phyloP scores from a whole-genome alignment of 2,797 vertebrate species.

The Antennarius maculatus region DNA sequence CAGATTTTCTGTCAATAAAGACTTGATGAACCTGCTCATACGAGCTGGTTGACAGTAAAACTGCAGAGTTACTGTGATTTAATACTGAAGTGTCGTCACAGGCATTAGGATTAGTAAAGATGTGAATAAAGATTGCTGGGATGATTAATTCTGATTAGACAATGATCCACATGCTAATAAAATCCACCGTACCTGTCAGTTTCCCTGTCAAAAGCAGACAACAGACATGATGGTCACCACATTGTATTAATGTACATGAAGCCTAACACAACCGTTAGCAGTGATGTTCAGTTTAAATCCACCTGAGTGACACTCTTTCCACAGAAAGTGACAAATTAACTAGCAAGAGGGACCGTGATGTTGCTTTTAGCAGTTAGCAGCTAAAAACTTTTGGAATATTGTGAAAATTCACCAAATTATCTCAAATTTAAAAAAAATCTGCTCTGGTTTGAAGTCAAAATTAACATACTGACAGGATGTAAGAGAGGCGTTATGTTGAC shows the following conservation, averaged over 20 bases:
- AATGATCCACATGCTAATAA: conserved; percentile 18
- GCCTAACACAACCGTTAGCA: not conserved
- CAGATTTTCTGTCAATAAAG: no score
- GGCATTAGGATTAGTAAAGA: conserved; percentile 39
- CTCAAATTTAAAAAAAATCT: not conserved
- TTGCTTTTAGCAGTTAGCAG: no score
- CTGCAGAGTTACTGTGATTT: not conserved
- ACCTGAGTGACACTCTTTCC: no score
- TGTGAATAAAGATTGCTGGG: conserved; percentile 12
- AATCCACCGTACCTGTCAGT: conserved; percentile 62
- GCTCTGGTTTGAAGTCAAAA: no score
- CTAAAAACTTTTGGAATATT: no score
- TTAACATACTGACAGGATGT: no score
- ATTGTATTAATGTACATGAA: not conserved
- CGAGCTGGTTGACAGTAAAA: not conserved
- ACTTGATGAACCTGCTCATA: no score
- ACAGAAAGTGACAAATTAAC: not conserved
- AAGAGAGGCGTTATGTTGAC: no score
- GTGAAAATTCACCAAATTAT: no score
- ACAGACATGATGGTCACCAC: conserved; percentile 32
- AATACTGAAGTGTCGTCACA: conserved; percentile 8
- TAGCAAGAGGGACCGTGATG: not conserved
- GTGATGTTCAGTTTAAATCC: not conserved
- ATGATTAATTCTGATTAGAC: conserved; percentile 37
- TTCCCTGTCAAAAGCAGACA: conserved; percentile 61